Evolutionary conservation across 2,888 invertebrate species (phyloP), one percentile per base, ranked within the genome.

Genomic region (Galeruca laticollis): DNA sequence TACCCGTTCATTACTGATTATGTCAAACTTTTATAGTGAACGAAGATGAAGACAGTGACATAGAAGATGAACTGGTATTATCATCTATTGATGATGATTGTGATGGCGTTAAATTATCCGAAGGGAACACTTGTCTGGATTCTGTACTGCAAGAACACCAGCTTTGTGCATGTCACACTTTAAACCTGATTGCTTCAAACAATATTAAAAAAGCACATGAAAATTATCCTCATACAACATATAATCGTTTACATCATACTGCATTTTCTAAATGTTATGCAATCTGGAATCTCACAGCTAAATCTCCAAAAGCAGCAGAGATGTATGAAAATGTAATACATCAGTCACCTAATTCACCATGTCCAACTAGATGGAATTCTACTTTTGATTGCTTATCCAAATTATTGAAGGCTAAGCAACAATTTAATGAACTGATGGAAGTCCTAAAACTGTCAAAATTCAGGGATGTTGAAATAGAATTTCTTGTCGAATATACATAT

Each of bases 51-150:
- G 47, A 47, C 47, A 47, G 47, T 47, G n/a, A 47, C 18, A 47
- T 47, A 47, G 47, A 47, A 47, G 47, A 47, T 18, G 47, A 47
- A 47, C 47, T 47, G 47, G n/a, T 47, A 47, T 47, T 47, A 47
- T 47, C 47, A 47, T 15, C 47, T 47, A 47, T 18, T n/a, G 18
- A 18, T 47, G 47, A 47, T 47, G 47, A 47, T 47, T 47, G 18
- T 47, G 47, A 47, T 47, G 47, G 18, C 18, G 47, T 47, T 47
- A 47, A 47, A 47, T 47, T 47, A 47, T 5, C 47, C 18, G 47
- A 47, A 37, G 35, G 35, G 35, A 37, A 3, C 35, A 37, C 35
- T 11, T 11, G 3, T 47, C 47, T 47, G 15, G 15, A 47, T 47
- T 18, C n/a, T 18, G 47, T 47, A 18, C 18, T 47, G 47, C 47